Base-by-base conservation (phyloP, 2,113 vertebrate species). In the Rhinolophus ferrumequinum region DNA sequence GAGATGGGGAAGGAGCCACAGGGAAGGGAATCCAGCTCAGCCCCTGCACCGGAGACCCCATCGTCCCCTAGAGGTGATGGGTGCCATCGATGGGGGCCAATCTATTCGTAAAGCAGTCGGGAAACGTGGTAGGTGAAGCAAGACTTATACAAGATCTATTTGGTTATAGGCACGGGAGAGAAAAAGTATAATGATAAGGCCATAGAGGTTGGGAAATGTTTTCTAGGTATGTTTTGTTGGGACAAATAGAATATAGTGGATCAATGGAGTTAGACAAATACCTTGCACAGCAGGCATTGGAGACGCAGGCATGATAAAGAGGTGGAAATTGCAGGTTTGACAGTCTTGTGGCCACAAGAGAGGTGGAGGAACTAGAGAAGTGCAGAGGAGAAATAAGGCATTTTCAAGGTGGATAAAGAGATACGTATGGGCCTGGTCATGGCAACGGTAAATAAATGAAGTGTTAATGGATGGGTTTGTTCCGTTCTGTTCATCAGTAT, bases 321-420 rank as follows among this genome's bases (percentile, higher is more conserved):
- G 89, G 73, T 38, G 69, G 8, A 35, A 64, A 28, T 26, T 22
- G 54, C 44, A 56, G 90, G 88, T 95, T 69, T 97, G 96, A 96
- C 88, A 26, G 72, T 90, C 88, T 33, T 28, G 75, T 88, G 97
- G 83, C 76, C 90, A 62, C 87, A 35, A 72, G 95, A 94, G 89
- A 93, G 95, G 77, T 7, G 44, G 64, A 84, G 66, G 79, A 76
- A 70, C 6, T 0, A 15, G 52, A 56, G 22, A 44, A 44, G 75
- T 28, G 30, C 38, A 80, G 70, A 87, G 58, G 76, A 94, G 80
- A 80, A 38, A 79, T 47, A 56, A 90, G 79, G 92, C 93, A 93
- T 95, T 54, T 60, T 67, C 22, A 3, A 83, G 81, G 92, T 60
- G 73, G 85, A 92, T 94, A 60, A n/a, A 26, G 69, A 82, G 80